Percentiles rank a stretch among this genome's conserved stretches.
Conservation (phyloP, 30 jellyfish, hydroid and myxozoan genomes). For the Turritopsis dohrnii region DNA sequence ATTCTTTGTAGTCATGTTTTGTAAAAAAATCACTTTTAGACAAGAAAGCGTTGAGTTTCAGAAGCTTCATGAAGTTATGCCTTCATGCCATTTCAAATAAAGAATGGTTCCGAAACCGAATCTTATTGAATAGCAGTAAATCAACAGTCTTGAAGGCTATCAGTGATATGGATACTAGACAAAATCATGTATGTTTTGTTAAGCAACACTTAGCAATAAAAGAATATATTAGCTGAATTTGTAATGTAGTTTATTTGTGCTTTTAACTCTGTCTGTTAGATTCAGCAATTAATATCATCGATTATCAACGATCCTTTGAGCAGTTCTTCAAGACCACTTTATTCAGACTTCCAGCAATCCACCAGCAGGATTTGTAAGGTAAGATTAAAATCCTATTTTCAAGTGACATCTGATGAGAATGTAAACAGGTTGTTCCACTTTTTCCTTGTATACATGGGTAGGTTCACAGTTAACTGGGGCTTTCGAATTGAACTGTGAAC, state of each 20-base stretch:
- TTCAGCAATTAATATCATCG: constrained; percentile 8
- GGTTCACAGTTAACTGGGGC: neutral
- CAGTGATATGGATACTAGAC: constrained; percentile 9
- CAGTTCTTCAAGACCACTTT: neutral
- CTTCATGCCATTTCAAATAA: constrained; percentile 14
- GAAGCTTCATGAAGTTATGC: neutral
- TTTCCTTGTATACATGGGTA: neutral
- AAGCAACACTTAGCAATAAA: no score
- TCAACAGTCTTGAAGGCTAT: constrained; percentile 12
- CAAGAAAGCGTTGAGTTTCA: neutral
- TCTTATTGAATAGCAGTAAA: constrained; percentile 17
- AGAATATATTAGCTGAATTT: neutral
- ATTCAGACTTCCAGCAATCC: constrained; percentile 41
- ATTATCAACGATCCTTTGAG: neutral
- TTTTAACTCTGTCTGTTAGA: constrained; percentile 5
- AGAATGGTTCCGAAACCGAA: constrained; percentile 19
- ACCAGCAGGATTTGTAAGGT: constrained; percentile 68
- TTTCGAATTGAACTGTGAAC: no score
- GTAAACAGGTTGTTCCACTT: no score
- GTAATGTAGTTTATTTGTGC: neutral
- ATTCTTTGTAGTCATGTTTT: no score
- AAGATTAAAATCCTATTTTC: no score
- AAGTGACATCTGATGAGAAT: no score
- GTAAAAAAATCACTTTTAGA: neutral
- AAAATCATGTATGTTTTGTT: neutral